A percentile compares a stretch with the other conserved stretches of the same genome.
These are phyloP conservation scores for Aporophyla lueneburgensis DNA, from an alignment of 2,888 invertebrate species.

Conservation along the genomic window DNA sequence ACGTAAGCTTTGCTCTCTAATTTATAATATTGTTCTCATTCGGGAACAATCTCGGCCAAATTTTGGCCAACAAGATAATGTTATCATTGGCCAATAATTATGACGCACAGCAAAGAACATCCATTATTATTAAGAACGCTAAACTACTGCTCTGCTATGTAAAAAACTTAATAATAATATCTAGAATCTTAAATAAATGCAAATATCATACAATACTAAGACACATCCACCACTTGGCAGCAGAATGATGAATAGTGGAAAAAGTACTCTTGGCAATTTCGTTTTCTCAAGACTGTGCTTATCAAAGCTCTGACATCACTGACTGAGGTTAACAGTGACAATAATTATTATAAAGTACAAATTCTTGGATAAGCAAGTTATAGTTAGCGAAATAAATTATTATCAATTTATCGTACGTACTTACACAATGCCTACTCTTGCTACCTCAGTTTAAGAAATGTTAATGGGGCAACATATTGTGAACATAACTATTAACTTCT, in stretches of 20 bases:
- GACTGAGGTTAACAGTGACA: conserved; percentile 65
- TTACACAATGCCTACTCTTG: conserved; percentile 20
- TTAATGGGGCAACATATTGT: conserved; percentile 32
- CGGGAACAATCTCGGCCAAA: conserved; percentile 6
- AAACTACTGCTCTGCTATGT: conserved; percentile 21
- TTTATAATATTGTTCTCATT: conserved; percentile 21
- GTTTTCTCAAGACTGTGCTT: conserved; percentile 61
- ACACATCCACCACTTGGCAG: conserved; percentile 44
- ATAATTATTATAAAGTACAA: conserved; percentile 61
- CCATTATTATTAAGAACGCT: neutral
- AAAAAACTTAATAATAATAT: conserved; percentile 20
- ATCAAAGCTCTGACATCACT: conserved; percentile 69
- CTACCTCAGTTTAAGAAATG: conserved; percentile 51
- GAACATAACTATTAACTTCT: conserved; percentile 12
- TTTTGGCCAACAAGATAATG: conserved; percentile 25
- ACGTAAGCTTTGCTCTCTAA: conserved; percentile 42
- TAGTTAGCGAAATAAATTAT: conserved; percentile 51
- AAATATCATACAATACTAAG: conserved; percentile 53
- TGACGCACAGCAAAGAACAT: conserved; percentile 21
- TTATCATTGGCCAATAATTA: conserved; percentile 23
- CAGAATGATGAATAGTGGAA: conserved; percentile 32
- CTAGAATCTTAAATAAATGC: conserved; percentile 55
- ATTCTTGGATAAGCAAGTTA: conserved; percentile 63
- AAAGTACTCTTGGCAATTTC: conserved; percentile 63
- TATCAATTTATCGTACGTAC: conserved; percentile 41